These are phyloP conservation scores for Sphaeridia pumilis DNA, from an alignment of 2,888 invertebrate genomes.

Conservation along the genomic window DNA sequence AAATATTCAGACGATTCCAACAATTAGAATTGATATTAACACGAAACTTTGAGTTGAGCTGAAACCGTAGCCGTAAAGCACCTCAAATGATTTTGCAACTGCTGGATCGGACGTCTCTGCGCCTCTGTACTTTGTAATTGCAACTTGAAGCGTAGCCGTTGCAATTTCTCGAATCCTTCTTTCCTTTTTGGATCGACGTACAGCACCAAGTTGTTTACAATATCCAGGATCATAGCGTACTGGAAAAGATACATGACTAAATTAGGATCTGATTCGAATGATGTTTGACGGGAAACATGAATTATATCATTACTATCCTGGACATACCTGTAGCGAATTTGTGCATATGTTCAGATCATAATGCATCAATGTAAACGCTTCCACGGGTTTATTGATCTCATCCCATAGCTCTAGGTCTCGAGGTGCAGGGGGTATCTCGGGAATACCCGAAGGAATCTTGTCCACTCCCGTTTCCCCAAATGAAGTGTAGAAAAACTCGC, in stretches of 20 bases:
- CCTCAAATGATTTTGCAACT: constrained; percentile 65
- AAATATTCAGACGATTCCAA: too few species aligned
- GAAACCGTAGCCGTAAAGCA: constrained; percentile 24
- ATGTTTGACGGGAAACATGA: not conserved
- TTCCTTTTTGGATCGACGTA: constrained; percentile 94
- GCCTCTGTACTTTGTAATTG: constrained; percentile 84
- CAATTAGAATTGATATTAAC: too few species aligned
- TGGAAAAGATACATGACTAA: constrained; percentile 40
- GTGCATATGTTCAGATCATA: constrained; percentile 97
- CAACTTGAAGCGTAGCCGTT: constrained; percentile 86
- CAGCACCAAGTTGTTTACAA: constrained; percentile 90
- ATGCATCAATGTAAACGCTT: constrained; percentile 95
- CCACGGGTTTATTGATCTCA: constrained; percentile 73
- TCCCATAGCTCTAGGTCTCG: constrained; percentile 60
- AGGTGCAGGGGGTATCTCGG: constrained; percentile 59
- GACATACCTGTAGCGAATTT: constrained; percentile 65
- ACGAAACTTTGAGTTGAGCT: not conserved
- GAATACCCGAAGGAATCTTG: constrained; percentile 45
- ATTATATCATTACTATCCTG: not conserved
- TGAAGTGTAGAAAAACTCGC: constrained; percentile 94
- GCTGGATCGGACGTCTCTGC: constrained; percentile 80
- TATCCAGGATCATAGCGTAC: constrained; percentile 94
- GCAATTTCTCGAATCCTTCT: constrained; percentile 74
- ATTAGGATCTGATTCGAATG: not conserved
- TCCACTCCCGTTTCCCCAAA: constrained; percentile 74